Percentiles rank a stretch among this genome's conserved stretches.
Evolutionary conservation across 2,797 vertebrate genomes (phyloP).

Genomic region (Bradypus variegatus): DNA sequence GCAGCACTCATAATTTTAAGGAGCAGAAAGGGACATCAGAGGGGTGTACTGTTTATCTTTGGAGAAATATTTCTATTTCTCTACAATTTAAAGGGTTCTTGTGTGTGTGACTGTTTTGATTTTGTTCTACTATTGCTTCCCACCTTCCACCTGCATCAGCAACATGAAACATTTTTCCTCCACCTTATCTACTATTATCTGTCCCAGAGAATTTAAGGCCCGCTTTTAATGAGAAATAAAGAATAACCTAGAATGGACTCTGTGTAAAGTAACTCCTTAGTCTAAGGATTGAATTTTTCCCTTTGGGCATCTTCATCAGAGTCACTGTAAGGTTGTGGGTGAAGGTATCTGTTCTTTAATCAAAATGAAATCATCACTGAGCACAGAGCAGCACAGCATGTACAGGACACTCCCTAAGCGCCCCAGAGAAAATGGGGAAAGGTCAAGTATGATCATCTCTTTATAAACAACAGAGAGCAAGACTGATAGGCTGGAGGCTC

Average conservation of each 20-base stretch:
- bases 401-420: background rate
- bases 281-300: background rate
- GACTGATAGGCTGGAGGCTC: background rate
- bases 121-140: background rate
- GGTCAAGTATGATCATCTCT: background rate
- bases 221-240: background rate
- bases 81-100: background rate
- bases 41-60: background rate
- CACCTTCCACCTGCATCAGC: background rate
- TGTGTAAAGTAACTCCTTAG: background rate
- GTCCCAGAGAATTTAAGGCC: background rate
- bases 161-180: background rate
- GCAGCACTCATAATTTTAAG: background rate
- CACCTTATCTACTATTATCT: background rate
- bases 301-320: background rate
- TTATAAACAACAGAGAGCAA: background rate
- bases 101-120: background rate
- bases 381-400: background rate
- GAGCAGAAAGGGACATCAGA: background rate
- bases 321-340: too few relatives aligned
- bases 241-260: background rate
- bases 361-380: background rate
- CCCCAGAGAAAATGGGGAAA: background rate
- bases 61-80: background rate
- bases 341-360: background rate